phyloP scores from a whole-genome alignment of 1,140 invertebrate species.

The Eulimnadia texana region DNA sequence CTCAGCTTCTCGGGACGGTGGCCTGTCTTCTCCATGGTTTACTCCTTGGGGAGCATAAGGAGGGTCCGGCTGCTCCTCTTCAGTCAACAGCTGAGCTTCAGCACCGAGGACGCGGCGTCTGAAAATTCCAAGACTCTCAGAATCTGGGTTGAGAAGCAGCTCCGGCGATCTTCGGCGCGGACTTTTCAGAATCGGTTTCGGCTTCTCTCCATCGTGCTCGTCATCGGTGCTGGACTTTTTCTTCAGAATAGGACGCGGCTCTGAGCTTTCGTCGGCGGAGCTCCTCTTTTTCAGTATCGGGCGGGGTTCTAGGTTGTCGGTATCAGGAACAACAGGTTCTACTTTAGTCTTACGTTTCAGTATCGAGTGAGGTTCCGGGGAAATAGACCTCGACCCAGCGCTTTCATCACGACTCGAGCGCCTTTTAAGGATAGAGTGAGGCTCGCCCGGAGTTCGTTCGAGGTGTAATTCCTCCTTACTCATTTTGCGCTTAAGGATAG shows the following conservation, averaged over 20 bases:
- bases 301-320: constrained; percentile 39
- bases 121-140: not conserved
- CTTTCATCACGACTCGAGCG: constrained; percentile 59
- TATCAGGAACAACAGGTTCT: constrained; percentile 40
- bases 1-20: too few relatives aligned
- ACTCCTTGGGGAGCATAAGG: not conserved
- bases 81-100: not conserved
- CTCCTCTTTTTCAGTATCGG: constrained; percentile 66
- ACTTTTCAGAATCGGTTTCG: constrained; percentile 63
- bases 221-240: constrained; percentile 69
- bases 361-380: constrained; percentile 37
- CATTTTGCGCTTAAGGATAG: constrained; percentile 60
- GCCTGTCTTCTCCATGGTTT: constrained; percentile 1
- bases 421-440: constrained; percentile 64
- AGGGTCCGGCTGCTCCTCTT: not conserved
- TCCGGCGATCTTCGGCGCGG: constrained; percentile 31
- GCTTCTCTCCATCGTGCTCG: constrained; percentile 50
- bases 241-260: constrained; percentile 60
- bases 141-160: constrained; percentile 19
- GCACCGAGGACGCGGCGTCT: too few relatives aligned
- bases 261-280: constrained; percentile 33
- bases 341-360: constrained; percentile 36
- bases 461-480: constrained; percentile 10
- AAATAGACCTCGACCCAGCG: constrained; percentile 33
- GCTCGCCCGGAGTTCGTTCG: constrained; percentile 19